Conservation (phyloP, 2,888 invertebrate species). For the Cinara cedri region DNA sequence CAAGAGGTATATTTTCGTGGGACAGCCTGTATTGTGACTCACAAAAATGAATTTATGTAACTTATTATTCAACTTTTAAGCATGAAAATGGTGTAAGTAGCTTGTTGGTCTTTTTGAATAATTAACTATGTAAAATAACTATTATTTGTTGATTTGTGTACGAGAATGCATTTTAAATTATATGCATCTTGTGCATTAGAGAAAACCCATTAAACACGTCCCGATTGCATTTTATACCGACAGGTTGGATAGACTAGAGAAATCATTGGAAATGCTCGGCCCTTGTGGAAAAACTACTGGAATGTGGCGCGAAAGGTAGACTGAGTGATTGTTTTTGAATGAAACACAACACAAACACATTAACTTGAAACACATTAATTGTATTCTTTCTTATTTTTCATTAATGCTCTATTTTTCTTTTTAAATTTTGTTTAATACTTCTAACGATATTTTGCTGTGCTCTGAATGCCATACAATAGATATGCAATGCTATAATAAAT, state of each 20-base stretch:
- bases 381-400: slow-evolving; percentile 31
- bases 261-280: slow-evolving; percentile 64
- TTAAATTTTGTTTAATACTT: slow-evolving; percentile 19
- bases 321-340: slow-evolving; percentile 56
- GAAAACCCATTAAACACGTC: slow-evolving; percentile 39
- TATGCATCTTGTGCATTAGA: slow-evolving; percentile 49
- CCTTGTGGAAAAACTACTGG: slow-evolving; percentile 64
- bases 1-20: too few species aligned
- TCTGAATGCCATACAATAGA: slow-evolving; percentile 52
- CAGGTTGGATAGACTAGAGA: slow-evolving; percentile 64
- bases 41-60: not conserved
- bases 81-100: slow-evolving; percentile 23
- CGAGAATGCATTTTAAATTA: slow-evolving; percentile 44
- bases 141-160: slow-evolving; percentile 35
- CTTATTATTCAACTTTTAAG: slow-evolving; percentile 12
- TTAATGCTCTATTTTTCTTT: slow-evolving; percentile 29
- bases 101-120: slow-evolving; percentile 5
- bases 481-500: slow-evolving; percentile 47
- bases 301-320: slow-evolving; percentile 68
- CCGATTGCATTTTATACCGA: slow-evolving; percentile 54
- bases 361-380: slow-evolving; percentile 40
- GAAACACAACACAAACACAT: slow-evolving; percentile 50
- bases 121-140: slow-evolving; percentile 28
- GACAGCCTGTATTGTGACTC: not conserved
- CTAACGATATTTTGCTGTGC: slow-evolving; percentile 50